These are phyloP conservation scores for Tetragnatha versicolor DNA, from an alignment of 1,140 invertebrate species.

Conservation along the genomic window DNA sequence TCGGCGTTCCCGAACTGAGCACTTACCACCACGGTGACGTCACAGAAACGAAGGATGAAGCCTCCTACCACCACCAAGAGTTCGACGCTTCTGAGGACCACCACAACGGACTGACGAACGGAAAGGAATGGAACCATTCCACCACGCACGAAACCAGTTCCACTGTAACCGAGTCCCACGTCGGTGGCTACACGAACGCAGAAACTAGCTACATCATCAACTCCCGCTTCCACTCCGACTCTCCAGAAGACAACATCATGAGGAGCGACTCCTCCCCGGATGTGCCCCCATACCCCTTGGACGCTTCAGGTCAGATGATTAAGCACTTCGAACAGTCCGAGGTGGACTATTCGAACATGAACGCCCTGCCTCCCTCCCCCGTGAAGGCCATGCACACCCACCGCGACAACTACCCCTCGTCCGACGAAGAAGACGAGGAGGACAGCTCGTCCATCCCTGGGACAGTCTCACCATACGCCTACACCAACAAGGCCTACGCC, in stretches of 20 bases:
- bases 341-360: constrained; percentile 24
- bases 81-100: too few relatives aligned
- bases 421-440: constrained; percentile 38
- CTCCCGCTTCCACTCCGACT: constrained; percentile 47
- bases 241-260: constrained; percentile 52
- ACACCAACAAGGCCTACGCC: constrained; percentile 48
- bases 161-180: neutral
- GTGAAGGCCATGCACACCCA: neutral
- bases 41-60: too few relatives aligned
- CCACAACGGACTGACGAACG: neutral
- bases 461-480: constrained; percentile 39
- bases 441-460: constrained; percentile 31
- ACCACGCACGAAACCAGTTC: neutral
- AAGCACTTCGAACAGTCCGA: neutral
- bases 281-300: constrained; percentile 37
- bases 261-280: constrained; percentile 39
- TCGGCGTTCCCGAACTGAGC: neutral
- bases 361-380: constrained; percentile 9
- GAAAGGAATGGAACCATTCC: constrained; percentile 32
- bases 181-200: neutral
- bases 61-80: too few relatives aligned
- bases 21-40: neutral
- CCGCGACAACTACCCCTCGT: constrained; percentile 25
- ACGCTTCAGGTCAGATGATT: neutral
- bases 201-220: constrained; percentile 31